These are phyloP conservation scores for Colius striatus DNA, from an alignment of 2,113 vertebrate species.

Conservation along the genomic window DNA sequence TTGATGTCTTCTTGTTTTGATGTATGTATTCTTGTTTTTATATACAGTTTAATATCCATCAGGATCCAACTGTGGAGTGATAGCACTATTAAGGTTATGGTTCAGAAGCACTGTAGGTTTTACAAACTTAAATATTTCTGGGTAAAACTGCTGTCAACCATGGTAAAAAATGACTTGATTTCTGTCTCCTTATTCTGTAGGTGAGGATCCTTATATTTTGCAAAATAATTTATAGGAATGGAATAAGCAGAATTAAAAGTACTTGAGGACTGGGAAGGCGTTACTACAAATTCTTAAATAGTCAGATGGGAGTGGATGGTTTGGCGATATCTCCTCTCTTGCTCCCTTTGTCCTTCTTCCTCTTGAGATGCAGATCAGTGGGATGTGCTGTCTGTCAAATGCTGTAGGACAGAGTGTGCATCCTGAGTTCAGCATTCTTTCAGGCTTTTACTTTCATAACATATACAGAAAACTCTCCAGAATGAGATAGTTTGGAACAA, in stretches of 20 bases:
- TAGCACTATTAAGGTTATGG: neutral
- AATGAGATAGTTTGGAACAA: conserved; percentile 16
- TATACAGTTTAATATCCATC: neutral
- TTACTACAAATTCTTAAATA: neutral
- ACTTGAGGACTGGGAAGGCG: neutral
- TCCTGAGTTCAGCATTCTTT: neutral
- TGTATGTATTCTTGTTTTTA: neutral
- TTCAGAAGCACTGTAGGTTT: neutral
- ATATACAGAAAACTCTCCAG: neutral
- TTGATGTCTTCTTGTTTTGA: neutral
- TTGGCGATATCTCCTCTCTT: neutral
- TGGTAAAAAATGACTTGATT: neutral
- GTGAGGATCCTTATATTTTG: neutral
- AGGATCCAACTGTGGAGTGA: neutral
- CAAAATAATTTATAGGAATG: neutral
- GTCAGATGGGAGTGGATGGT: neutral
- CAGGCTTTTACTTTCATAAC: neutral
- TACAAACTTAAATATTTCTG: neutral
- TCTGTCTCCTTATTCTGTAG: neutral
- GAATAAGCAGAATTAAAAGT: neutral
- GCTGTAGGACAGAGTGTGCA: neutral
- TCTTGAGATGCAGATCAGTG: neutral
- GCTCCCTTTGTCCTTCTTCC: neutral
- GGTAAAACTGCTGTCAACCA: neutral
- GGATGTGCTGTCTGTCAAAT: neutral